Base-by-base conservation (phyloP, 2,113 vertebrate species). In the Corythornis cristatus region DNA sequence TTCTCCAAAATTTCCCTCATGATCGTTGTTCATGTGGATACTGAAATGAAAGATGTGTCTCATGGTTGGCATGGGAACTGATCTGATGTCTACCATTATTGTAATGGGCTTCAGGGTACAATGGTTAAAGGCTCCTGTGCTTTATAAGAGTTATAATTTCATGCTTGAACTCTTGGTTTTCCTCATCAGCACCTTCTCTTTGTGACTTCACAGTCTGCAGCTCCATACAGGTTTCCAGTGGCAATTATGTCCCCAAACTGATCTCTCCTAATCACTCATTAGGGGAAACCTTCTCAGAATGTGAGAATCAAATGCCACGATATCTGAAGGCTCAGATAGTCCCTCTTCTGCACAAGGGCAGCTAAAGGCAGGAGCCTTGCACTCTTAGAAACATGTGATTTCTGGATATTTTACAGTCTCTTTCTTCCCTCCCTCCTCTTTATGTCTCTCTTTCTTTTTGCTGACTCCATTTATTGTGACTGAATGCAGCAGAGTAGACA, bases 1-100 rank as follows among this genome's bases (percentile, higher is more conserved):
- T 79, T 51, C 31, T 43, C 48, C 50, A 22, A 1, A 29, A 28
- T 35, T 46, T 4, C 20, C 29, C 26, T 76, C 53, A 29, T 83
- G 22, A 29, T 17, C 19, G 9, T 21, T 51, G 6, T 25, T 86
- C 11, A 4, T 31, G n/a, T 0, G 1, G 9, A 5, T 50, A 8
- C 9, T 51, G 79, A 88, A 75, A 65, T 16, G 5, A 35, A 73
- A 83, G 45, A 12, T 56, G 15, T 68, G 4, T 10, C 17, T 77
- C 0, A 0, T 65, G 20, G 18, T 50, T 84, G 50, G 22, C 26
- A 15, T 21, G 9, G 28, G 6, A 68, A 35, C 22, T 40, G 9
- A 22, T 67, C 11, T 53, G 21, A 73, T 86, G 17, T 28, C 43
- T 74, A 64, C 15, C 26, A 60, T 12, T 60, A 37, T 10, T 3